Evolutionary conservation across 1,140 invertebrate species (phyloP), one percentile per base, ranked within the genome.

Genomic region (Lysiphlebus fabarum): DNA sequence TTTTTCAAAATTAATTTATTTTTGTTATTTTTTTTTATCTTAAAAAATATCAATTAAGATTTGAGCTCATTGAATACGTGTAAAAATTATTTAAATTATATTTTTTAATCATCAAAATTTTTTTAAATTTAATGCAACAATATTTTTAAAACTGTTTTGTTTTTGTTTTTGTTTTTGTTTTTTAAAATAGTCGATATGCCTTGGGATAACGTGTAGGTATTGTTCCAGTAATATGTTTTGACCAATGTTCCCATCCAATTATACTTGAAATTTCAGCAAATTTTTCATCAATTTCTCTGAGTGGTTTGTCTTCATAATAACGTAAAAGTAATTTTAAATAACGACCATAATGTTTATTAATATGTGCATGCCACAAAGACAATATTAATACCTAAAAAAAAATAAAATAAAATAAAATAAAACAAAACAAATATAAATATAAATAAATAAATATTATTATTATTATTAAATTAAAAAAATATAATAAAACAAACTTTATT

Each of bases 361-460:
- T 83, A 65, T 87, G 84, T 11, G 90, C 87, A 73, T 96, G 90
- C 86, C 90, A 92, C 37, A 93, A 78, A 6, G 85, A 83, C 69
- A 95, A 90, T 64, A 86, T 83, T 36, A 90, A 80, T 7, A 87
- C 84, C 85, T 90, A 69, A 11, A 62, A 65, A 67, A 59, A 59
- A 63, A 61, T 43, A 51, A 65, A 62, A 43, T 53, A 62, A 58
- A 48, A 66, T 61, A 54, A 57, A 49, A n/a, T n/a, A n/a, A n/a
- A n/a, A n/a, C n/a, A n/a, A n/a, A n/a, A n/a, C n/a, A n/a, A n/a
- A n/a, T n/a, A n/a, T n/a, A n/a, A n/a, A n/a, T n/a, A n/a, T n/a
- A n/a, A n/a, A n/a, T n/a, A n/a, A n/a, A n/a, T n/a, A n/a, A n/a
- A n/a, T n/a, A n/a, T n/a, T n/a, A n/a, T 53, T 36, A n/a, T 49